These are phyloP conservation scores for Rhincodon typus DNA, from an alignment of 2,797 vertebrate species.

Conservation along the genomic window DNA sequence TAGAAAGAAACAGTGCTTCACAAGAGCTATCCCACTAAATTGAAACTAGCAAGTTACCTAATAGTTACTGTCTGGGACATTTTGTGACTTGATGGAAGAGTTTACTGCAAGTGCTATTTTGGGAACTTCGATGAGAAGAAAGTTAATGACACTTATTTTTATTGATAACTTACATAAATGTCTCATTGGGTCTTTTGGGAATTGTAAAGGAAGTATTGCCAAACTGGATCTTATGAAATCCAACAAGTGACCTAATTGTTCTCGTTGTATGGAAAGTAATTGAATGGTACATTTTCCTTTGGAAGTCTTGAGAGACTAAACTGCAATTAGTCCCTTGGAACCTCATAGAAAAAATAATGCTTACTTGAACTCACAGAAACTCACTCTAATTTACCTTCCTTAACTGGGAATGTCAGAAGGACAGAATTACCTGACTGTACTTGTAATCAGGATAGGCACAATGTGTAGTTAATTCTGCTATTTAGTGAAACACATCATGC, in stretches of 20 bases:
- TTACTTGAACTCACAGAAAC: neutral
- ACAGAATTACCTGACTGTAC: neutral
- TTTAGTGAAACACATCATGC: neutral
- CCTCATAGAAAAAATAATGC: neutral
- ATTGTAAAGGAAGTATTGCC: neutral
- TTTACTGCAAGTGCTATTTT: neutral
- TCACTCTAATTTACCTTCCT: neutral
- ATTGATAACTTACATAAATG: neutral
- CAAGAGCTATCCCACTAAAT: neutral
- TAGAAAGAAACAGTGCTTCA: neutral
- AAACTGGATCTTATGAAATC: neutral
- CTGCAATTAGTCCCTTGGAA: neutral
- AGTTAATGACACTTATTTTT: neutral
- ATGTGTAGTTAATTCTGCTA: neutral
- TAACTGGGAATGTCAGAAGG: neutral
- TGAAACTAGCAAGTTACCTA: neutral
- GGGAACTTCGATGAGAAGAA: neutral
- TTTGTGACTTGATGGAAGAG: neutral
- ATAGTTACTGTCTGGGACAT: constrained; percentile 1
- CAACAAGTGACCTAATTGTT: neutral
- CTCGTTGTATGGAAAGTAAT: neutral
- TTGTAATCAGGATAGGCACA: neutral
- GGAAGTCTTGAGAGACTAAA: neutral
- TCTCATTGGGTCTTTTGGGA: neutral
- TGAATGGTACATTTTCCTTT: neutral